Evolutionary conservation across 2,888 invertebrate genomes (phyloP).

Genomic region (Megastigmus dorsalis): DNA sequence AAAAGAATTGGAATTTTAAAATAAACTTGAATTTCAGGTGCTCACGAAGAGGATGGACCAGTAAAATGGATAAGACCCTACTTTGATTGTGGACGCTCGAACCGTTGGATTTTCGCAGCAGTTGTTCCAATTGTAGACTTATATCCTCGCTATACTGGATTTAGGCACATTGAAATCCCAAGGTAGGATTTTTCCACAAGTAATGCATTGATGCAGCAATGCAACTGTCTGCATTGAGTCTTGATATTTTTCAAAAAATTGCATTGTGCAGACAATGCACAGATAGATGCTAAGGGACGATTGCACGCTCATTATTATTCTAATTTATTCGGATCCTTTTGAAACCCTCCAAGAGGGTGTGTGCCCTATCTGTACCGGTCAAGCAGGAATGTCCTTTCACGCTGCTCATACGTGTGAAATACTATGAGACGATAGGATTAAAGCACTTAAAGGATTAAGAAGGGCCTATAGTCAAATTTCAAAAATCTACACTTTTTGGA

Average conservation of each 20-base stretch:
- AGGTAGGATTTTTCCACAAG: conserved; percentile 79
- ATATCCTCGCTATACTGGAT: conserved; percentile 94
- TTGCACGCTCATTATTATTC: conserved; percentile 58
- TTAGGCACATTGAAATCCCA: conserved; percentile 94
- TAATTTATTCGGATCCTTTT: conserved; percentile 59
- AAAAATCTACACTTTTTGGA: conserved; percentile 52
- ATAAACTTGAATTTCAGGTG: conserved; percentile 74
- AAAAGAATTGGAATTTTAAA: conserved; percentile 47
- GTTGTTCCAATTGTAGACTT: conserved; percentile 97
- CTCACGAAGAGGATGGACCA: conserved; percentile 93
- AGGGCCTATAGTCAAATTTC: conserved; percentile 53
- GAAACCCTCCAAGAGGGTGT: conserved; percentile 57
- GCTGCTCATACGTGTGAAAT: conserved; percentile 55
- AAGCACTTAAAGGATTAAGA: conserved; percentile 57
- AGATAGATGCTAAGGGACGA: conserved; percentile 56
- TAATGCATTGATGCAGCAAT: conserved; percentile 47
- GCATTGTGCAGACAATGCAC: conserved; percentile 55
- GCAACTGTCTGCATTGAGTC: conserved; percentile 43
- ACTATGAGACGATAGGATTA: conserved; percentile 54
- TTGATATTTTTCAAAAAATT: conserved; percentile 58
- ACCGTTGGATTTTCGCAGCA: conserved; percentile 96
- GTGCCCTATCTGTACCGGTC: conserved; percentile 60
- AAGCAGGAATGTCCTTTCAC: conserved; percentile 57
- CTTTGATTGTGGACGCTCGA: conserved; percentile 95
- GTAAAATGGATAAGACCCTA: conserved; percentile 96